Evolutionary conservation across 2,888 invertebrate species (phyloP), one percentile per base, ranked within the genome.

Genomic region (Tuberolachnus salignus): DNA sequence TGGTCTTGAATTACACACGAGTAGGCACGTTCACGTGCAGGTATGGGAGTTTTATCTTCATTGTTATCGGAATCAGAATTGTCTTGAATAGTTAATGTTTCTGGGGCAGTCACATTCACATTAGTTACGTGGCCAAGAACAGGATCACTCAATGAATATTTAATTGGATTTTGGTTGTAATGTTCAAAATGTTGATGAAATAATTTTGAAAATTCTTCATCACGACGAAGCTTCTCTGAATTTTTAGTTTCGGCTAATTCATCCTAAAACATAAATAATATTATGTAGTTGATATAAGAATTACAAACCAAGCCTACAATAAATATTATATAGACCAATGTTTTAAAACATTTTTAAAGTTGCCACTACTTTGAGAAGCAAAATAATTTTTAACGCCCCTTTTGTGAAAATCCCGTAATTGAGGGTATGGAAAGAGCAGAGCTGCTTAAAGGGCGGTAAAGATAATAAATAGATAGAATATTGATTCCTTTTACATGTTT

Each of bases 81-180:
- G 13, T 75, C 72, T 51, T 51, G 34, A 49, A 49, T 2, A 6
- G 34, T 6, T 3, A 1, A 61, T 42, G 6, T 16, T n/a, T 73
- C 51, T 6, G 16, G 34, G 10, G 9, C 4, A 51, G 9, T 34
- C 0, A 21, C 6, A 10, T 44, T 44, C 0, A 69, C 34, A 9
- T 59, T 16, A 0, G 19, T 21, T 9, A 34, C 42, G 11, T 61
- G 34, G 23, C 13, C 34, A 23, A 69, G 11, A 21, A 69, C n/a
- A 11, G 57, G 67, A 19, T 78, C n/a, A n/a, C 16, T 61, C 46
- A 59, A 21, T 10, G 78, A 78, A 11, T 67, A 78, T 51, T 78
- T 67, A 42, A 78, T 51, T 21, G 78, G 78, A 53, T 69, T 78
- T 67, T 78, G 69, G 21, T 66, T 78, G 21, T 78, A 78, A 11